phyloP scores from a whole-genome alignment of 2,888 invertebrate genomes.

The Thecocarcelia acutangulata region DNA sequence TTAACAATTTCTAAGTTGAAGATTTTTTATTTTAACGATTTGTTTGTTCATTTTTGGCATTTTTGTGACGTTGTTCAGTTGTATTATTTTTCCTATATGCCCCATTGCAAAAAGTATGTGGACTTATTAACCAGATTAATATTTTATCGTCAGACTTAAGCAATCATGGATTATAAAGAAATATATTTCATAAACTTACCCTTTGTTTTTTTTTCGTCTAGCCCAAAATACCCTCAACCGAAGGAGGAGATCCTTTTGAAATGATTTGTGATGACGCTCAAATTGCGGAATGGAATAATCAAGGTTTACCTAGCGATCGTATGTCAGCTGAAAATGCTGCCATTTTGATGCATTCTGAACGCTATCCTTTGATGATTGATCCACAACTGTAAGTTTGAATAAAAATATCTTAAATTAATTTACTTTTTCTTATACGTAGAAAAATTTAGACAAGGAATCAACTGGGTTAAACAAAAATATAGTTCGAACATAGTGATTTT shows the following conservation, averaged over 20 bases:
- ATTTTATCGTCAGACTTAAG: too few relatives aligned
- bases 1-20: too few relatives aligned
- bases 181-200: neutral
- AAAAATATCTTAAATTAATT: neutral
- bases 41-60: too few relatives aligned
- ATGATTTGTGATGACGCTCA: constrained; percentile 95
- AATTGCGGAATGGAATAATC: constrained; percentile 97
- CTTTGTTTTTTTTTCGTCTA: constrained; percentile 74
- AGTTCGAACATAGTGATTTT: constrained; percentile 88
- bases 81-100: too few relatives aligned
- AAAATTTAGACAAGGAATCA: constrained; percentile 88
- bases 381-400: constrained; percentile 89
- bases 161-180: too few relatives aligned
- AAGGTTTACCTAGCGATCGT: constrained; percentile 93
- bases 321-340: constrained; percentile 98
- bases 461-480: constrained; percentile 96
- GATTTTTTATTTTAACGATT: too few relatives aligned
- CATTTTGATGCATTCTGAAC: constrained; percentile 92
- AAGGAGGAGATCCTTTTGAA: constrained; percentile 90
- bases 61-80: too few relatives aligned
- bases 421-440: too few relatives aligned
- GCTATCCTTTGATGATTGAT: constrained; percentile 98
- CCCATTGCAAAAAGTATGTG: too few relatives aligned
- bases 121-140: too few relatives aligned
- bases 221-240: constrained; percentile 90